Percentiles rank a stretch among this genome's conserved stretches.
These are phyloP conservation scores for Aporophyla lueneburgensis DNA, from an alignment of 2,888 invertebrate genomes.

Conservation along the genomic window DNA sequence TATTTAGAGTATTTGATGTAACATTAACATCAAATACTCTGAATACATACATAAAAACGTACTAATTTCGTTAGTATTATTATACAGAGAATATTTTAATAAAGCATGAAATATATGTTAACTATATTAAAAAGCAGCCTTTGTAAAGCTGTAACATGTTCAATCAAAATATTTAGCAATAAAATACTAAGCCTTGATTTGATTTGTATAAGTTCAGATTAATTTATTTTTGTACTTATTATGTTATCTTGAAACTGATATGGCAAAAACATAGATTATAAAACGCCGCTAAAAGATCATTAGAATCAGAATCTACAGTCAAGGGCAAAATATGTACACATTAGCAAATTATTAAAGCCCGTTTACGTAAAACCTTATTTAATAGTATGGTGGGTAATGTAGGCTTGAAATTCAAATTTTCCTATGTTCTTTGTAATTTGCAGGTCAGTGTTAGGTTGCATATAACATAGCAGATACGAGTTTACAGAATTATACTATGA, in stretches of 20 bases:
- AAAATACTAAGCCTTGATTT: slow-evolving; percentile 37
- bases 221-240: slow-evolving; percentile 19
- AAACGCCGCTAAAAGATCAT: slow-evolving; percentile 7
- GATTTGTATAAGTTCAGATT: slow-evolving; percentile 35
- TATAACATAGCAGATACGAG: too few species aligned
- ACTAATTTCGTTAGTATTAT: neutral
- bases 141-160: slow-evolving; percentile 3
- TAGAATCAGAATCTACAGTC: slow-evolving; percentile 9
- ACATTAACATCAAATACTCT: neutral
- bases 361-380: too few species aligned
- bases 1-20: neutral
- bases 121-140: neutral
- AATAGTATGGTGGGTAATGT: too few species aligned
- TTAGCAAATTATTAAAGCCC: neutral
- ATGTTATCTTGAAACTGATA: slow-evolving; percentile 43
- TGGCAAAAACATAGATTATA: slow-evolving; percentile 31
- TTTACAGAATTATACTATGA: too few species aligned
- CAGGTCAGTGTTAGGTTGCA: too few species aligned
- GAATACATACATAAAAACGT: too few species aligned
- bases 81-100: neutral
- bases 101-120: neutral
- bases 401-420: too few species aligned
- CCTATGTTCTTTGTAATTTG: too few species aligned
- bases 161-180: slow-evolving; percentile 46
- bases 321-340: slow-evolving; percentile 19